phyloP scores from a whole-genome alignment of 2,113 vertebrate genomes.

The Syrrhaptes paradoxus region DNA sequence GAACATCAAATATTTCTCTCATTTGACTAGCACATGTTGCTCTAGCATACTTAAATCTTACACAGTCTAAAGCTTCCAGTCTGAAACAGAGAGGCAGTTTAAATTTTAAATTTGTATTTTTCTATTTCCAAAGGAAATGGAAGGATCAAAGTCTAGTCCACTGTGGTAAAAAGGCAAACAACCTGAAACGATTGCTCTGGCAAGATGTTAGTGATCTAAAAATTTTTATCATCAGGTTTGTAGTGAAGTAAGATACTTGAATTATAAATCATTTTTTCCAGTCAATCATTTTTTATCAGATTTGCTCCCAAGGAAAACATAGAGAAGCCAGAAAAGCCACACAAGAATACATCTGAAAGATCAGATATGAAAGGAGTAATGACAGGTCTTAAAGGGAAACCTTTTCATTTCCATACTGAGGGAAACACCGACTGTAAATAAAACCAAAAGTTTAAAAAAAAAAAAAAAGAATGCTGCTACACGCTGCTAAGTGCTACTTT shows the following conservation, averaged over 20 bases:
- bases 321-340: neutral
- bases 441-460: neutral
- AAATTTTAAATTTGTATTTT: neutral
- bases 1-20: constrained; percentile 13
- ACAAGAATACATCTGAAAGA: neutral
- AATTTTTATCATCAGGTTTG: neutral
- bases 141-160: neutral
- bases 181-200: neutral
- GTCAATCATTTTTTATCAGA: neutral
- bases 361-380: neutral
- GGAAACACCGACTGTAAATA: neutral
- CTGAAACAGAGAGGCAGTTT: neutral
- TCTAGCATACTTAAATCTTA: neutral
- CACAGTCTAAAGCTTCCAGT: neutral
- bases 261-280: neutral
- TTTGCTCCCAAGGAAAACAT: neutral
- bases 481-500: neutral
- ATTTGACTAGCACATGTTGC: constrained; percentile 17
- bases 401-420: neutral
- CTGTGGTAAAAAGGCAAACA: neutral
- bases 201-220: neutral
- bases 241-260: neutral
- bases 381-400: neutral
- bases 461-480: neutral
- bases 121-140: neutral